Conservation (phyloP, 1,140 invertebrate species). For the Chelonus insularis region DNA sequence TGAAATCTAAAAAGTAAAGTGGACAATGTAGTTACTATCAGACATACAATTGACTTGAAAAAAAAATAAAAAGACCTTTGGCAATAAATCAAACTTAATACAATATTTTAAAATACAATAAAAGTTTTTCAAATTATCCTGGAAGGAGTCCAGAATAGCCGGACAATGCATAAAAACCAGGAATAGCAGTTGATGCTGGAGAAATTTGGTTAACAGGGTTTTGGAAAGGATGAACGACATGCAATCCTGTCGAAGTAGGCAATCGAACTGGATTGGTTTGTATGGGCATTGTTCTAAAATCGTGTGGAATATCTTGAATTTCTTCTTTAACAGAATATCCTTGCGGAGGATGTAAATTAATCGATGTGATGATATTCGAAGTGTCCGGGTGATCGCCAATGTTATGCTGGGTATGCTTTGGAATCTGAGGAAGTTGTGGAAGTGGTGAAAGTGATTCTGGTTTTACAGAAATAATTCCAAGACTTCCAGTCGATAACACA, state of each 20-base stretch:
- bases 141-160: background rate
- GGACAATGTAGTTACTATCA: too few species aligned
- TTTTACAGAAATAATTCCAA: background rate
- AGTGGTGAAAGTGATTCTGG: background rate
- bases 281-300: slow-evolving; percentile 13
- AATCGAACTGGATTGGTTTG: background rate
- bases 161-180: background rate
- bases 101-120: too few species aligned
- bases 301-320: slow-evolving; percentile 20
- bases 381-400: too few species aligned
- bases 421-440: background rate
- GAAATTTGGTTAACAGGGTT: background rate
- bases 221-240: background rate
- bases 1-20: too few species aligned
- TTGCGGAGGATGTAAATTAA: background rate
- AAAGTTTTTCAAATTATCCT: background rate
- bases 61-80: too few species aligned
- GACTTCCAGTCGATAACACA: background rate
- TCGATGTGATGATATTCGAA: too few species aligned
- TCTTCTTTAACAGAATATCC: slow-evolving; percentile 22
- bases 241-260: background rate
- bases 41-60: too few species aligned
- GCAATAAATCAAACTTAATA: too few species aligned
- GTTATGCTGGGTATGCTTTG: too few species aligned
- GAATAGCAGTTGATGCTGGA: background rate